Conservation (phyloP, 1,140 invertebrate genomes). For the Hyles euphorbiae region DNA sequence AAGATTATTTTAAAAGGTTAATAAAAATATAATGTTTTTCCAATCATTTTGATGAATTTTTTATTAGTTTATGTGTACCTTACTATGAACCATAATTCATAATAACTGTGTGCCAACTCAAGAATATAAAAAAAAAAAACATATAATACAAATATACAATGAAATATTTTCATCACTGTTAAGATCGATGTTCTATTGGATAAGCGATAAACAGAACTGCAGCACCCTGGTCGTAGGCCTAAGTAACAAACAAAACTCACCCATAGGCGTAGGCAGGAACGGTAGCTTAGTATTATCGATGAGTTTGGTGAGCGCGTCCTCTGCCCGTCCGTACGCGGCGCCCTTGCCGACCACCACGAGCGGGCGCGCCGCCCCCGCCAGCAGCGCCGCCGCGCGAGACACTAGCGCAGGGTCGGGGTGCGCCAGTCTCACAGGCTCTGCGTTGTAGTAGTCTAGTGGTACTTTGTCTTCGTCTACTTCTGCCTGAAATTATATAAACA, state of each 20-base stretch:
- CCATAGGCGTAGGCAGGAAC: slow-evolving; percentile 97
- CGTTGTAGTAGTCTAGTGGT: slow-evolving; percentile 46
- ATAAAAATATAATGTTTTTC: too few species aligned
- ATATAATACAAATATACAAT: too few species aligned
- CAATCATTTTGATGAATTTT: too few species aligned
- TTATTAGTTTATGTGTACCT: too few species aligned
- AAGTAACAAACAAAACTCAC: slow-evolving; percentile 40
- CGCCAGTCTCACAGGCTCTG: slow-evolving; percentile 37
- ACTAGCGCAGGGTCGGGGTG: slow-evolving; percentile 81
- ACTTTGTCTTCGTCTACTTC: slow-evolving; percentile 64
- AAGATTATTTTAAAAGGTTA: too few species aligned
- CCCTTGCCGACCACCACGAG: slow-evolving; percentile 96
- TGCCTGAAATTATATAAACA: slow-evolving; percentile 28
- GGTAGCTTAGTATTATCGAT: slow-evolving; percentile 85
- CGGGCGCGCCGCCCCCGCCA: slow-evolving; percentile 85
- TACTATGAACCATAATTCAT: too few species aligned
- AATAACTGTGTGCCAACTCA: too few species aligned
- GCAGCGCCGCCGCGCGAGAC: slow-evolving; percentile 80
- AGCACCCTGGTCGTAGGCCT: too few species aligned
- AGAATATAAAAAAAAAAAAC: too few species aligned
- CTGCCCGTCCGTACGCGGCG: slow-evolving; percentile 88
- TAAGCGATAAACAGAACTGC: too few species aligned
- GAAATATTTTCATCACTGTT: too few species aligned
- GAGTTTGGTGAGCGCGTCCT: slow-evolving; percentile 82
- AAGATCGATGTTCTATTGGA: too few species aligned